Base-by-base conservation (phyloP, 2,888 invertebrate species). In the Chironomus riparius region DNA sequence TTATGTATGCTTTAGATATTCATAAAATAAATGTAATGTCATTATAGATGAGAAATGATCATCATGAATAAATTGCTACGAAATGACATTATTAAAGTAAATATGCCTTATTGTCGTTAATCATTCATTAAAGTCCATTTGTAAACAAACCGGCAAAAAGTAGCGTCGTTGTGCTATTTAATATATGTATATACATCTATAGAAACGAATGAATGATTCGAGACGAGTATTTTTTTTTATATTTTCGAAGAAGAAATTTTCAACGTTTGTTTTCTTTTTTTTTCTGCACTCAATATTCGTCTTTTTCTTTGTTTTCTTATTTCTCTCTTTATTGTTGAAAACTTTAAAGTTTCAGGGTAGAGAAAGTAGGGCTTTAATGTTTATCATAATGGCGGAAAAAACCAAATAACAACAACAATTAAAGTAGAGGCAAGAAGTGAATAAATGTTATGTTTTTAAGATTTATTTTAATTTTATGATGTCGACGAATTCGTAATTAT, bases 101-200 rank as follows among this genome's bases (percentile, higher is more conserved):
- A 65, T 65, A 21, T 65, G 21, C 21, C 65, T 21, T 65, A 21
- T 65, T 21, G 21, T 65, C 65, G 65, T 65, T 65, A 65, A 65
- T 65, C 65, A 65, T 65, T 65, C 65, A 65, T 65, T 65, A 65
- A 65, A 65, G 21, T 65, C 65, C 65, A 65, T 65, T 65, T 65
- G 65, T 65, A 65, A 65, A 65, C 65, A 65, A 65, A 22, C 65
- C 65, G 65, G 65, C 65, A 65, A 65, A 24, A 65, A 65, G 38
- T 38, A 65, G 65, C 18, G 22, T 56, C 56, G 18, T 18, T 56
- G 56, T 56, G 56, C 56, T 18, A 56, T 56, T 56, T 56, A n/a
- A n/a, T 15, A 15, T 50, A 50, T 15, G 15, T 50, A 50, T 15
- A 18, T n/a, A 56, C 5, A 56, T 38, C 38, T 38, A 38, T 10